Evolutionary conservation across 2,888 invertebrate genomes (phyloP), one percentile per base, ranked within the genome.

Genomic region (Galeopsomyia nigrocyanea): DNA sequence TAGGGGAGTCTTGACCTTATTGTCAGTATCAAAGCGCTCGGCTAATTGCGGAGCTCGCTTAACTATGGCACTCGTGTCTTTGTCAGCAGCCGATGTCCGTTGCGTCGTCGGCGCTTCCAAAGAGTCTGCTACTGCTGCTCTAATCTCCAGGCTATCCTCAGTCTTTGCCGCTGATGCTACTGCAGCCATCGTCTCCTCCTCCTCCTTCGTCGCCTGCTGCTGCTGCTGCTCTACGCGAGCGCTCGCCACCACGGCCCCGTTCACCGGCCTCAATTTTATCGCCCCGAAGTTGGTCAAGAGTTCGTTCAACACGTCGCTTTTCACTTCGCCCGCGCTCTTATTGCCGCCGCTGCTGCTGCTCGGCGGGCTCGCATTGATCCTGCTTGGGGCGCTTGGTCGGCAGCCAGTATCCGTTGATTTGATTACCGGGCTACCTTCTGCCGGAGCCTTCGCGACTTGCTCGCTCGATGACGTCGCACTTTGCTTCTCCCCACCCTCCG

Each of bases 1-100:
- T 84, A 84, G 80, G 80, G 84, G 80, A 81, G 79, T 79, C 78
- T 77, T 81, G 80, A 82, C 80, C 79, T 84, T 84, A 84, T 86
- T 85, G 83, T 86, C 84, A 80, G 82, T 82, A 82, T 82, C 79
- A 78, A 83, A 83, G 81, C 78, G 77, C 78, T 77, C 80, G 77
- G 51, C 65, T 75, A 39, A 39, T 39, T 78, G 64, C 72, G 75
- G 69, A 70, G 75, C 76, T 73, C 78, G 77, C 68, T 79, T 82
- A 82, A 61, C 81, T 84, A 86, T 84, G 84, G 84, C 84, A 84
- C 85, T 81, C 79, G 75, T 69, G 62, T 62, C 61, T 68, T 68
- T 64, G 26, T 70, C 17, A 6, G 16, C 17, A 6, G 16, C 26
- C 1, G 14, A 14, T 49, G 22, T 49, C 26, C 17, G 39, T 3